A percentile compares a stretch with the other conserved stretches of the same genome.
Conservation (phyloP, 2,113 vertebrate species). For the Otocyon megalotis region DNA sequence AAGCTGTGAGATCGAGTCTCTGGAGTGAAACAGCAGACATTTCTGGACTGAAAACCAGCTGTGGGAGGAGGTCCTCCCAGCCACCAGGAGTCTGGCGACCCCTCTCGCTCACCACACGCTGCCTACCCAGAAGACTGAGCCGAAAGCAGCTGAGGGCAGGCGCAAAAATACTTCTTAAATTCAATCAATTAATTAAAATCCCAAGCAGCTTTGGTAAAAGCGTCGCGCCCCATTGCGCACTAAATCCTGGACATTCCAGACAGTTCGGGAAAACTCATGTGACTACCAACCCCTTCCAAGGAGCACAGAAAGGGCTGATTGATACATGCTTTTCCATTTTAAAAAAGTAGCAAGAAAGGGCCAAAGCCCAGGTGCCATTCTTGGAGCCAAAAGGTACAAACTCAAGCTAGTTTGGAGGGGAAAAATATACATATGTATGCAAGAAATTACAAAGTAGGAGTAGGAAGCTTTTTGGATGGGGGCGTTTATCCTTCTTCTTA, state of each 20-base stretch:
- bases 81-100: not conserved
- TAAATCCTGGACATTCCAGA: not conserved
- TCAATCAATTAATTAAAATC: too few species aligned
- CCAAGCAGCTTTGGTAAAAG: not conserved
- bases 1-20: conserved; percentile 20
- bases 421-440: not conserved
- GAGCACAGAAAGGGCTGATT: not conserved
- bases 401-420: conserved; percentile 31
- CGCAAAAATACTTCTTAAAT: not conserved
- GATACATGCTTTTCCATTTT: not conserved
- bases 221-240: not conserved
- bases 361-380: conserved; percentile 66
- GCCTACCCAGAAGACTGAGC: not conserved
- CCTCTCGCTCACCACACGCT: not conserved
- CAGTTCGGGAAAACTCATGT: not conserved
- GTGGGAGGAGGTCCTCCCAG: not conserved
- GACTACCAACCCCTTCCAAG: not conserved
- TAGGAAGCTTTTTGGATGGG: not conserved
- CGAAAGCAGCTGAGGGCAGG: not conserved
- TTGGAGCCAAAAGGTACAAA: conserved; percentile 49
- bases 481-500: conserved; percentile 73
- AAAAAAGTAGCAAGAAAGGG: not conserved
- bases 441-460: conserved; percentile 5
- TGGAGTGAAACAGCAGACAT: not conserved
- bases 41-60: not conserved